Conservation (phyloP, 2,113 vertebrate species). For the Sialia sialis region DNA sequence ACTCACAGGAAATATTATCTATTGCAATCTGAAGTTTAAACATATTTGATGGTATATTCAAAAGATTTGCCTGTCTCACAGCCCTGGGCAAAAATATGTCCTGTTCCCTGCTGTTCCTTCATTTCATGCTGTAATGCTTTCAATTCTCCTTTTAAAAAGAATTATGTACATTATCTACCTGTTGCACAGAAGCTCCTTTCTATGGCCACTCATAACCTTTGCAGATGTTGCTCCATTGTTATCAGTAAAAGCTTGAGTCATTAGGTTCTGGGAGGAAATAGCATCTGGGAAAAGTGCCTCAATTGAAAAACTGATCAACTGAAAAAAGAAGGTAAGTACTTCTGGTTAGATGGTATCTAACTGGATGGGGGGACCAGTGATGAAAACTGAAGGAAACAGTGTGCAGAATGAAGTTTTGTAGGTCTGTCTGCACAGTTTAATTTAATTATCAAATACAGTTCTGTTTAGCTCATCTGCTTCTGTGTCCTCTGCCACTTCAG, state of each 20-base stretch:
- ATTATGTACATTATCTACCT: slow-evolving; percentile 32
- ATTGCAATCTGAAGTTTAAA: background rate
- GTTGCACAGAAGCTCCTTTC: slow-evolving; percentile 1
- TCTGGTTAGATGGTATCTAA: background rate
- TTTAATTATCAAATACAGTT: background rate
- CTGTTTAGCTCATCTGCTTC: background rate
- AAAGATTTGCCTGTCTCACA: background rate
- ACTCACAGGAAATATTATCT: background rate
- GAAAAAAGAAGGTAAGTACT: background rate
- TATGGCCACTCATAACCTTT: background rate
- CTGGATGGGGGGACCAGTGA: background rate
- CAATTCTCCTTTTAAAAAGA: slow-evolving; percentile 9
- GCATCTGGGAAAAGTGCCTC: background rate
- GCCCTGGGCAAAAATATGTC: slow-evolving; percentile 19
- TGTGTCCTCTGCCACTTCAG: background rate
- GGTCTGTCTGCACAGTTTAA: background rate
- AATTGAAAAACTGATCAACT: background rate
- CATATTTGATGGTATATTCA: background rate
- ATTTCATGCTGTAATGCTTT: slow-evolving; percentile 56
- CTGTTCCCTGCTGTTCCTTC: slow-evolving; percentile 43
- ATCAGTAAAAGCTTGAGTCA: background rate
- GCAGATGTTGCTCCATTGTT: background rate
- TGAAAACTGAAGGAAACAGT: background rate
- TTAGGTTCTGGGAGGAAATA: background rate
- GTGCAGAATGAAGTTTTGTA: background rate